Percentiles rank a stretch among this genome's conserved stretches.
phyloP scores from a whole-genome alignment of 2,888 invertebrate genomes.

The Drosophila kambysellisi region DNA sequence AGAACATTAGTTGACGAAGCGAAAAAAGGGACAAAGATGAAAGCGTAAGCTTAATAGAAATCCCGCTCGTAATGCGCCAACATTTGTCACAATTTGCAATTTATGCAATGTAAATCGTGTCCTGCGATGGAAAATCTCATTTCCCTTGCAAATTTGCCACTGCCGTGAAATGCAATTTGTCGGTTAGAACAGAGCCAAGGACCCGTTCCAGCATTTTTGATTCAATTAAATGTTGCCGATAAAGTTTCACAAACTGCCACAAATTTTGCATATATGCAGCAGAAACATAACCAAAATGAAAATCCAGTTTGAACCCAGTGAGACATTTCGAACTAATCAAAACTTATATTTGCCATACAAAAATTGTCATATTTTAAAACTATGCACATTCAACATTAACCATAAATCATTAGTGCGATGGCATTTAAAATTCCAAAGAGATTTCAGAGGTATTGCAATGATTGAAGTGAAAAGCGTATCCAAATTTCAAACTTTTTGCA shows the following conservation, averaged over 20 bases:
- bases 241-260: slow-evolving; percentile 24
- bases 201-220: slow-evolving; percentile 15
- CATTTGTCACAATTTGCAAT: slow-evolving; percentile 57
- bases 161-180: slow-evolving; percentile 54
- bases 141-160: slow-evolving; percentile 54
- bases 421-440: neutral
- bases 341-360: neutral
- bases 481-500: neutral
- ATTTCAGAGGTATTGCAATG: neutral
- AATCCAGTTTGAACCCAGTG: neutral
- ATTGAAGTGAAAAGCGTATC: neutral
- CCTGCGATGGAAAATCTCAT: slow-evolving; percentile 35
- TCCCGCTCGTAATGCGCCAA: slow-evolving; percentile 21
- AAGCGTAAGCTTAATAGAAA: slow-evolving; percentile 25
- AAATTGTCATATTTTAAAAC: neutral
- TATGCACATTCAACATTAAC: neutral
- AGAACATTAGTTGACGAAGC: slow-evolving; percentile 9
- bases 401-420: neutral
- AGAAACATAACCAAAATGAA: neutral
- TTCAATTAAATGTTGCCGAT: slow-evolving; percentile 39
- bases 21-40: slow-evolving; percentile 4
- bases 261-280: slow-evolving; percentile 31
- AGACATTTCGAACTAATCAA: neutral
- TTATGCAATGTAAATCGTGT: slow-evolving; percentile 53
- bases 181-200: slow-evolving; percentile 14